phyloP scores from a whole-genome alignment of 1,140 invertebrate species.

The Drosophila azteca region DNA sequence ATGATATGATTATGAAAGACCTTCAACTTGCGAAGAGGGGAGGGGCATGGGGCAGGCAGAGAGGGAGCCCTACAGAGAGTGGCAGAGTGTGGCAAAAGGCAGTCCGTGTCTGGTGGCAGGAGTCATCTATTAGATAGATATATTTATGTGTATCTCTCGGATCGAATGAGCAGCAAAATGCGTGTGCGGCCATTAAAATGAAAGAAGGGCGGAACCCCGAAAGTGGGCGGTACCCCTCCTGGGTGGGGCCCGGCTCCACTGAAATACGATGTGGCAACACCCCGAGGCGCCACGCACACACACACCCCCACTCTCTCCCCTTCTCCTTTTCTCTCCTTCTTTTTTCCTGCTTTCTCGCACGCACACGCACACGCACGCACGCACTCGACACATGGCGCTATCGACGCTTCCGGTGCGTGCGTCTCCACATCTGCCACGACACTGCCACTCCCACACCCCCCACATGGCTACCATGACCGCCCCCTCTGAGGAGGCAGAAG shows the following conservation, averaged over 20 bases:
- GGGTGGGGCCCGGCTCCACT: conserved; percentile 52
- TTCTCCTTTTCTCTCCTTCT: conserved; percentile 8
- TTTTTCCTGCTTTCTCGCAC: conserved; percentile 42
- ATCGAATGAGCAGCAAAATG: conserved; percentile 74
- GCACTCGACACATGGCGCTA: conserved; percentile 81
- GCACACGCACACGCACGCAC: conserved; percentile 70
- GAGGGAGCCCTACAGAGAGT: too few relatives aligned
- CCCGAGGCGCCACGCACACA: conserved; percentile 67
- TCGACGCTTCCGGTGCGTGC: conserved; percentile 78
- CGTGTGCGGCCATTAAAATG: conserved; percentile 78
- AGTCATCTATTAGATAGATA: conserved; percentile 20
- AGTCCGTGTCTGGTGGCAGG: neutral
- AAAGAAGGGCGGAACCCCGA: conserved; percentile 75
- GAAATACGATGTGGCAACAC: conserved; percentile 83
- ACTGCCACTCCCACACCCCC: neutral
- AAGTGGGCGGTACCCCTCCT: conserved; percentile 23
- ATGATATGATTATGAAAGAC: conserved; percentile 81
- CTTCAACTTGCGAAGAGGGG: conserved; percentile 38
- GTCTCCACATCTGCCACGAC: conserved; percentile 28
- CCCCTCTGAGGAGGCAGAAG: conserved; percentile 24
- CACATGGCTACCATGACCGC: conserved; percentile 2
- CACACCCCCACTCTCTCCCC: conserved; percentile 19
- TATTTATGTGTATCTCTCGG: conserved; percentile 64
- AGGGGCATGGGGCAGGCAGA: conserved; percentile 23
- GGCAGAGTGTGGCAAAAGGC: conserved; percentile 22